These are phyloP conservation scores for Notodonta ziczac DNA, from an alignment of 2,888 invertebrate genomes.

Conservation along the genomic window DNA sequence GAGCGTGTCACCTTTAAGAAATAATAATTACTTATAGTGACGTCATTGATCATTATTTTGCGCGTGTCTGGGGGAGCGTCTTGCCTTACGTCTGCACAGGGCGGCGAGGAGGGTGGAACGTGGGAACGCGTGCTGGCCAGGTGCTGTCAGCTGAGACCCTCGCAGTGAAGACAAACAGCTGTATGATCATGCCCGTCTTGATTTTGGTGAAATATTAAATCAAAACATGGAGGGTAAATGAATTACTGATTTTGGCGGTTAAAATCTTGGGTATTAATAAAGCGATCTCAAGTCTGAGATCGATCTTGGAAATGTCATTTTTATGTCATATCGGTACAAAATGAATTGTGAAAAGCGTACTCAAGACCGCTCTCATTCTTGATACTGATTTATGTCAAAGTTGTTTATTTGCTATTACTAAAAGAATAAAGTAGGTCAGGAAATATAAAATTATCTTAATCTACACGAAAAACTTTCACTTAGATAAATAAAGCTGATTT, in stretches of 20 bases:
- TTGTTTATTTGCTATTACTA: no score
- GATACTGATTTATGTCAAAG: no score
- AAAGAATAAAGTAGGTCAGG: no score
- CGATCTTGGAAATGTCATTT: no score
- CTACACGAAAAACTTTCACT: no score
- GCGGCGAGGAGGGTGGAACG: constrained; percentile 61
- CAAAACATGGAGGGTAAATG: constrained; percentile 3
- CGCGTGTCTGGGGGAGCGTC: constrained; percentile 42
- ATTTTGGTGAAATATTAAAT: constrained; percentile 25
- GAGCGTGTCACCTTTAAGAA: constrained; percentile 48
- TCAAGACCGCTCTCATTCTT: no score
- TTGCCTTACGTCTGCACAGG: constrained; percentile 52
- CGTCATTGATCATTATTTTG: constrained; percentile 51
- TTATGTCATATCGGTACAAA: no score
- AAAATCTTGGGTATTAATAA: not conserved
- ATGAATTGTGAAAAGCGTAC: no score
- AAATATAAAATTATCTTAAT: no score
- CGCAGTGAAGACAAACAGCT: constrained; percentile 55
- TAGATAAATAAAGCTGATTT: no score
- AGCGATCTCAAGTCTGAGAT: no score
- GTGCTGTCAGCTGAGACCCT: constrained; percentile 66
- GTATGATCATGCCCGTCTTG: constrained; percentile 40
- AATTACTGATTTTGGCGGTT: not conserved
- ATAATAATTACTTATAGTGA: constrained; percentile 51
- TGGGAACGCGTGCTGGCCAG: constrained; percentile 79